phyloP scores from a whole-genome alignment of 2,797 vertebrate species.

The Melanotaenia boesemani region DNA sequence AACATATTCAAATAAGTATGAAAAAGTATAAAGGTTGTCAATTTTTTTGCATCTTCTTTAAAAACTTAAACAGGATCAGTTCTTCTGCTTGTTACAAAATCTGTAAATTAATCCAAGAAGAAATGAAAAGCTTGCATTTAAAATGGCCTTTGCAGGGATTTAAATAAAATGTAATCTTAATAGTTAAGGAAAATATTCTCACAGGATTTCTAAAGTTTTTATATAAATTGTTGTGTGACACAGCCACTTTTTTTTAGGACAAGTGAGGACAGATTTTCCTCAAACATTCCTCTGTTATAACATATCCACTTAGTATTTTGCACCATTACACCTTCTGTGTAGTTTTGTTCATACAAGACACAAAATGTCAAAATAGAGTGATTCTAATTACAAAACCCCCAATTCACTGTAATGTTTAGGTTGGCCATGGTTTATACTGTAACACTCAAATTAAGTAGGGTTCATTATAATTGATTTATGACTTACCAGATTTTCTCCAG shows the following conservation, averaged over 20 bases:
- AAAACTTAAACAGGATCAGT: background rate
- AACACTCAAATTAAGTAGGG: constrained; percentile 13
- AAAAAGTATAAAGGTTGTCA: no score
- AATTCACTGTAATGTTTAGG: background rate
- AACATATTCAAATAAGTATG: background rate
- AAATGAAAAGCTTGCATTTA: background rate
- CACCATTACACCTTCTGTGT: background rate
- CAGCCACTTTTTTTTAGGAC: background rate
- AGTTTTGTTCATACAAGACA: background rate
- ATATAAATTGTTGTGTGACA: background rate
- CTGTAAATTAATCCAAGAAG: background rate
- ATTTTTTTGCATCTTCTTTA: background rate
- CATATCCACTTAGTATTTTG: background rate
- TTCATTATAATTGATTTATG: constrained; percentile 34
- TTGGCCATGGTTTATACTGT: constrained; percentile 5
- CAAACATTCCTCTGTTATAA: background rate
- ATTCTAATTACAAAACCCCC: background rate
- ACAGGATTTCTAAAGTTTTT: background rate
- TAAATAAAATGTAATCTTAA: background rate
- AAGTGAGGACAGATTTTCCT: background rate
- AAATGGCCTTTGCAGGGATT: background rate
- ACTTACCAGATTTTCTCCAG: constrained; percentile 8
- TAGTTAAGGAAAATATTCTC: background rate
- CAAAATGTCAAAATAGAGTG: background rate
- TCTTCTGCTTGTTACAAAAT: background rate